These are phyloP conservation scores for Axinella damicornis DNA, from an alignment of 37 sponge, comb jelly and placozoan species.

Conservation along the genomic window DNA sequence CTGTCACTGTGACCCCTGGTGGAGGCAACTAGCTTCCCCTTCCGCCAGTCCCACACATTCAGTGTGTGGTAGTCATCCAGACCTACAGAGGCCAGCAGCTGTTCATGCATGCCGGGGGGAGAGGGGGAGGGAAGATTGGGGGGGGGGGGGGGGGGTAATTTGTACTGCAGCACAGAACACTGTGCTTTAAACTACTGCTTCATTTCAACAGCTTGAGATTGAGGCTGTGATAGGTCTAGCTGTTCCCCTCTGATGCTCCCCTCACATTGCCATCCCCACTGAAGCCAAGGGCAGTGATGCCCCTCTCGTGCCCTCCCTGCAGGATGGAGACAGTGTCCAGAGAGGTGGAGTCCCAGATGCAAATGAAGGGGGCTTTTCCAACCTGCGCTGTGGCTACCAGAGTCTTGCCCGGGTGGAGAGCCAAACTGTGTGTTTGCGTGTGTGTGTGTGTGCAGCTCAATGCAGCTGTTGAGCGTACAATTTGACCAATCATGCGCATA, in stretches of 20 bases:
- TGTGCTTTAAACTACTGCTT: too few species aligned
- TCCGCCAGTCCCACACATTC: slow-evolving; percentile 91
- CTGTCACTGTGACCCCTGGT: slow-evolving; percentile 77
- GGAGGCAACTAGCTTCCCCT: slow-evolving; percentile 82
- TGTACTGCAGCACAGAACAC: too few species aligned
- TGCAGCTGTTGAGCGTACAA: too few species aligned
- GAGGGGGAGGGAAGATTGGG: too few species aligned
- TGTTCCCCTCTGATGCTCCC: neutral
- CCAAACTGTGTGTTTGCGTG: slow-evolving; percentile 60
- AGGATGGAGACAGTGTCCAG: slow-evolving; percentile 88
- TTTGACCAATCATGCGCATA: slow-evolving; percentile 6
- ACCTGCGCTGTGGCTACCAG: slow-evolving; percentile 95
- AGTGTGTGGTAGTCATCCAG: slow-evolving; percentile 88
- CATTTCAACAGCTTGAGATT: too few species aligned
- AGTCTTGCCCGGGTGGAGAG: slow-evolving; percentile 89
- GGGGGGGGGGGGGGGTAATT: too few species aligned
- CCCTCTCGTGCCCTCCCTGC: slow-evolving; percentile 86
- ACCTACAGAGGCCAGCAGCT: slow-evolving; percentile 91
- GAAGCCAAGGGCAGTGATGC: slow-evolving; percentile 84
- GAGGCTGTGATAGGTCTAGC: too few species aligned
- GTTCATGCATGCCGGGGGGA: neutral
- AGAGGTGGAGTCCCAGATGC: slow-evolving; percentile 91
- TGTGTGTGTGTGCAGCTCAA: too few species aligned
- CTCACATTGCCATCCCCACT: slow-evolving; percentile 85
- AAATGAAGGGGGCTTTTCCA: slow-evolving; percentile 89